Base-by-base conservation (phyloP, 1,140 invertebrate genomes). In the Gryllus bimaculatus region DNA sequence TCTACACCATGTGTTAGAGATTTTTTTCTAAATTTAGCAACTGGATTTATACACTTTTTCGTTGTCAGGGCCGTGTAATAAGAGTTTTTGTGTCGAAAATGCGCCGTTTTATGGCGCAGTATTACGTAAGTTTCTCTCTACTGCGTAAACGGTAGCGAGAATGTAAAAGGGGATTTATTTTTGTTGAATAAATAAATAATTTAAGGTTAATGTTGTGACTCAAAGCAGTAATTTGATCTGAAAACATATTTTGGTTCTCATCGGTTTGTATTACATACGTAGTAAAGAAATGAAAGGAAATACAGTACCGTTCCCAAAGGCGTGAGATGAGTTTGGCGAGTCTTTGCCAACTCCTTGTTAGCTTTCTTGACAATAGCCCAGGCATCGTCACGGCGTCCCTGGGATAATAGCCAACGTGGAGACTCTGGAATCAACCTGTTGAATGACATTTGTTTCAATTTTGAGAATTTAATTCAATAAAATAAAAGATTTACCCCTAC, bases 351-450 rank as follows among this genome's bases (percentile, higher is more conserved):
- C 12, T 75, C 74, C 81, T 83, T 54, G 82, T 80, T 39, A 84
- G 80, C 66, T 84, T 81, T 76, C 80, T 81, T 21, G 81, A 85
- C 76, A 54, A 84, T 78, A 48, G 79, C 39, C 80, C 82, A 83
- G 10, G 86, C 87, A 47, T 86, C 84, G 0, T 83, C 78, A 8
- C 82, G 77, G 47, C 83, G 83, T 18, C 85, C 84, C 77, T 85
- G 83, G 1, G 86, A 83, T 49, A 87, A 82, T 21, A 88, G 78
- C 87, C 87, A 88, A 75, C 87, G 79, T 8, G 87, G 87, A 18
- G 87, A 88, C 81, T 88, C 87, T 8, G 87, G 87, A 80, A 88
- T 82, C 18, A 84, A 83, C 85, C 87, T 87, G 77, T 3, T 78
- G 73, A 76, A 66, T 66, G 54, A 13, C 54, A 13, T 13, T 13